These are phyloP conservation scores for Athalia circularis DNA, from an alignment of 2,888 invertebrate species.

Conservation along the genomic window DNA sequence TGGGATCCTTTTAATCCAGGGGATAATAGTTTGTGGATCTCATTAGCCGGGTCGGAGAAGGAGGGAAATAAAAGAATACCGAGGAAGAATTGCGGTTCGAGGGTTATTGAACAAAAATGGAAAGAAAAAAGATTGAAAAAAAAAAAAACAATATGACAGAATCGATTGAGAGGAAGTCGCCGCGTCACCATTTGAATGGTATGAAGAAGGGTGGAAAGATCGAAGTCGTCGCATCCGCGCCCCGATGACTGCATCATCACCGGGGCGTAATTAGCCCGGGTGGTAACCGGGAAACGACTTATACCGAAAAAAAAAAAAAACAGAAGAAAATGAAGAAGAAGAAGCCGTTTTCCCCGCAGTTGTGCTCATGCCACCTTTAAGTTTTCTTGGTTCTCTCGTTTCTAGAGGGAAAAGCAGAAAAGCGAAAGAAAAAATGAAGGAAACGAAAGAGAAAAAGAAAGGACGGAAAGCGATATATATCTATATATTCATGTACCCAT, in stretches of 20 bases:
- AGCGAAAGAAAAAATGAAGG: neutral
- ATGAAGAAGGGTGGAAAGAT: neutral
- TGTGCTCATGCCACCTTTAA: conserved; percentile 18
- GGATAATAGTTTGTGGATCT: conserved; percentile 10
- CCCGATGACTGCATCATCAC: conserved; percentile 33
- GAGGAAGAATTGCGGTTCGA: neutral
- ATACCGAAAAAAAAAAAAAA: conserved; percentile 21
- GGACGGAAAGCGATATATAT: conserved; percentile 7
- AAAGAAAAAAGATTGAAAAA: neutral
- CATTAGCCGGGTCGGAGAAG: conserved; percentile 20
- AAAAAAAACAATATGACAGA: conserved; percentile 6
- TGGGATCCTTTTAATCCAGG: neutral
- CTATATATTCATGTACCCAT: neutral
- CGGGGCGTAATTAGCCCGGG: conserved; percentile 31
- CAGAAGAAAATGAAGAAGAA: neutral
- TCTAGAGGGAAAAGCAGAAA: neutral
- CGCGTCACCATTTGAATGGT: conserved; percentile 6
- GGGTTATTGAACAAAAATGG: neutral
- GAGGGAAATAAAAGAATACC: neutral
- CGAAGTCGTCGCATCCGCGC: conserved; percentile 3
- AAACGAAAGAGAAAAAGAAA: conserved; percentile 35
- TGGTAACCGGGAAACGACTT: conserved; percentile 38
- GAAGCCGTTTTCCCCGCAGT: neutral
- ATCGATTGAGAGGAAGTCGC: conserved; percentile 34
- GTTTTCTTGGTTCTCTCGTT: neutral